Conservation (phyloP, 2,113 vertebrate species). For the Cinclus cinclus region DNA sequence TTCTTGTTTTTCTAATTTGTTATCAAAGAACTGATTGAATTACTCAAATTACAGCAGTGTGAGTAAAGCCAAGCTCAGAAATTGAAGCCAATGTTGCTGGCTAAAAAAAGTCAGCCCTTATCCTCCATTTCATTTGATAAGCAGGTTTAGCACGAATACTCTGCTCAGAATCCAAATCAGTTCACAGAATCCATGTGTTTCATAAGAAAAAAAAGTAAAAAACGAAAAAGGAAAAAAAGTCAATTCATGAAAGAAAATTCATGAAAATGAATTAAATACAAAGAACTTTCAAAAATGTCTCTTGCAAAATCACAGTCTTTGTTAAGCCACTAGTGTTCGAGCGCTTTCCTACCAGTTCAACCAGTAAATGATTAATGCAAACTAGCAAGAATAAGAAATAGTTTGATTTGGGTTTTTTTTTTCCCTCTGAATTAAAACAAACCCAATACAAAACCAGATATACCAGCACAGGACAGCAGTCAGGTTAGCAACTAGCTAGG, state of each 20-base stretch:
- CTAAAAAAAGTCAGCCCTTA: not conserved
- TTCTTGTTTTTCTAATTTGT: not conserved
- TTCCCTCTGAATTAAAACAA: not conserved
- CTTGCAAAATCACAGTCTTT: not conserved
- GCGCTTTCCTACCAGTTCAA: not conserved
- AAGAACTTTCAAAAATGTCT: not conserved
- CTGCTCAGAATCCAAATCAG: not conserved
- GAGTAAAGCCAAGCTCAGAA: not conserved
- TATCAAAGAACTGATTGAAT: not conserved
- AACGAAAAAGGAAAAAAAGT: too few species aligned
- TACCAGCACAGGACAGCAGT: not conserved
- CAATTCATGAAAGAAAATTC: not conserved
- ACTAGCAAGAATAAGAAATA: not conserved
- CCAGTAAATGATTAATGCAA: not conserved
- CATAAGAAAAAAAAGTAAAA: not conserved
- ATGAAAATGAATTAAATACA: not conserved
- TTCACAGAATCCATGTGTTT: not conserved
- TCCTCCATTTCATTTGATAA: not conserved
- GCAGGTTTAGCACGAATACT: not conserved
- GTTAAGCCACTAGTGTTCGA: not conserved
- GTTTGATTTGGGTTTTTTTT: too few species aligned
- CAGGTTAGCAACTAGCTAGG: not conserved
- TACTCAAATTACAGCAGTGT: not conserved
- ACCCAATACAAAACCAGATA: not conserved
- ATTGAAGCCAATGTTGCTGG: not conserved